Conservation (phyloP, 2,797 vertebrate genomes). For the Rhabdophis nuchalis region DNA sequence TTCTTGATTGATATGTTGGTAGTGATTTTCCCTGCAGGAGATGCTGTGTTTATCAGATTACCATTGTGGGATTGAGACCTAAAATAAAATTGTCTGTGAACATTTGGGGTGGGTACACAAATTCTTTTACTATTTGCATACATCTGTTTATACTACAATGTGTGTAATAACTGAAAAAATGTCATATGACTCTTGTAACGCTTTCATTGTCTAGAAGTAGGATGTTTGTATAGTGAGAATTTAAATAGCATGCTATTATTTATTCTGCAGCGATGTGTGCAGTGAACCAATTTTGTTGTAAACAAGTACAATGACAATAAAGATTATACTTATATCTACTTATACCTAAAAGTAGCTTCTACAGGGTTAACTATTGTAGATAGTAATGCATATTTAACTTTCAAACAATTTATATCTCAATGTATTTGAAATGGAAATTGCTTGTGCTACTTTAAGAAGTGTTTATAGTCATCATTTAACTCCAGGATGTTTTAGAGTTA, state of each 20-base stretch:
- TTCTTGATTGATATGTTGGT: background rate
- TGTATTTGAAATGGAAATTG: background rate
- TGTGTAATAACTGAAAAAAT: background rate
- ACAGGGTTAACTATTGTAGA: background rate
- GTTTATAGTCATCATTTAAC: background rate
- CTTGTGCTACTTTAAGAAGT: background rate
- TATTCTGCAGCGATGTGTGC: background rate
- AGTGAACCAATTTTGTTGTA: too few relatives aligned
- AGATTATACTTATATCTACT: too few relatives aligned
- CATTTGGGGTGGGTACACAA: background rate
- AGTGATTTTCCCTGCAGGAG: background rate
- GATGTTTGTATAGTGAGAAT: background rate
- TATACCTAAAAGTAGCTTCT: background rate
- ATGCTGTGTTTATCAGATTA: background rate
- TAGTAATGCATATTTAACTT: background rate
- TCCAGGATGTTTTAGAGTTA: background rate
- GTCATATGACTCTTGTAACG: background rate
- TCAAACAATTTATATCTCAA: background rate
- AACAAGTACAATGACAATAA: too few relatives aligned
- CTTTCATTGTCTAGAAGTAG: background rate
- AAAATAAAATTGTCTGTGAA: background rate
- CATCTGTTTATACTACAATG: background rate
- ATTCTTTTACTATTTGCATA: background rate
- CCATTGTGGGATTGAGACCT: background rate
- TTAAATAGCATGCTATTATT: background rate